Evolutionary conservation across 2,888 invertebrate species (phyloP), one percentile per base, ranked within the genome.

Genomic region (Hesperia comma): DNA sequence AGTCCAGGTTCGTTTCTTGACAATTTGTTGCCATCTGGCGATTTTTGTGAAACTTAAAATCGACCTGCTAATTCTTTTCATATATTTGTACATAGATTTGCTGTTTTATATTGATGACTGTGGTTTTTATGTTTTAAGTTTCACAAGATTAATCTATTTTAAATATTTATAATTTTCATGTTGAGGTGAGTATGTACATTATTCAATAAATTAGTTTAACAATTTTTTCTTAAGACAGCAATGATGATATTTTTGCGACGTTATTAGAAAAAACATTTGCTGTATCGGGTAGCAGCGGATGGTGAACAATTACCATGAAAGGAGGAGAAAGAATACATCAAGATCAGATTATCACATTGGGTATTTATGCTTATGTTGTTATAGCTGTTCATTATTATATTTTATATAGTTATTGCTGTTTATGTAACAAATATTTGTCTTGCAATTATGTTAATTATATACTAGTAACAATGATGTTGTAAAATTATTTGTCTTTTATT

Each of bases 1-100:
- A 88, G 70, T 92, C 92, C 75, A 92, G 93, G 93, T 93, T 69
- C 68, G 85, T 83, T 56, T 7, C 56, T 33, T 51, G 69, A 64
- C 33, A 58, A 62, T 73, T 53, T 68, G 51, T 19, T 26, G 14
- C 51, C 51, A 41, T 12, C 63, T 57, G 21, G 40, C 21, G 10
- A 5, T 1, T 21, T 37, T 53, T 53, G 64, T 58, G 41, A 58
- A 64, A 64, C 56, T 64, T 64, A 53, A 64, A 63, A 49, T 63
- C 14, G 10, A 54, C 3, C 15, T 4, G 21, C 21, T 53, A n/a
- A 49, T n/a, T 14, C n/a, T 19, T 14, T 57, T 51, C 15, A 37
- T 17, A 5, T 55, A 17, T 10, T 17, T 32, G 32, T 55, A 33
- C 1, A 49, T 49, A 49, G 49, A 49, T 49, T 19, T 12, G 49